Conservation (phyloP, 2,888 invertebrate species). For the Parnassius orleans region DNA sequence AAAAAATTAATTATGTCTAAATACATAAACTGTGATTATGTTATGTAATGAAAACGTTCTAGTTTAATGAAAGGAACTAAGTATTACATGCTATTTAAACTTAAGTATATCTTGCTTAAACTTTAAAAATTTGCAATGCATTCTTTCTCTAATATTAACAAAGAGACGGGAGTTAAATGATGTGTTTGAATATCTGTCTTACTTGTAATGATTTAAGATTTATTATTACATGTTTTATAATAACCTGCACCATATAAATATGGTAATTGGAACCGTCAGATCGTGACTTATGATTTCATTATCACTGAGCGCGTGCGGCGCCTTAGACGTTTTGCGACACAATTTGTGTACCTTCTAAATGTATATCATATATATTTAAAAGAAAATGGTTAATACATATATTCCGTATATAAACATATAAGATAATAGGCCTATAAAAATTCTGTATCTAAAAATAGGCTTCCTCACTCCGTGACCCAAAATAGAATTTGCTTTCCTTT, state of each 20-base stretch:
- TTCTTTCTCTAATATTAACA: conserved; percentile 35
- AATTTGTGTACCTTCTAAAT: background rate
- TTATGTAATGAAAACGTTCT: no score
- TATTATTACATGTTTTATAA: conserved; percentile 19
- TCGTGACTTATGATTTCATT: conserved; percentile 70
- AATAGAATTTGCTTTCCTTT: no score
- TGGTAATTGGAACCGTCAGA: conserved; percentile 42
- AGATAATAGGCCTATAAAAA: no score
- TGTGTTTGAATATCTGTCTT: conserved; percentile 10
- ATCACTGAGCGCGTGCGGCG: conserved; percentile 52
- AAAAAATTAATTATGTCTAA: no score
- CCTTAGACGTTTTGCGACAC: conserved; percentile 37
- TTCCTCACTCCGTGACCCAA: no score
- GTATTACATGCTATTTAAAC: conserved; percentile 7
- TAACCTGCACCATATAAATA: conserved; percentile 17
- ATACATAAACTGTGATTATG: no score
- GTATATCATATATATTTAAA: background rate
- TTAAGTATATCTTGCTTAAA: conserved; percentile 13
- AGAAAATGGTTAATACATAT: no score
- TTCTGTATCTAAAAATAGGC: no score
- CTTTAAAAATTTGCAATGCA: conserved; percentile 31
- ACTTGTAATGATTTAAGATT: conserved; percentile 8
- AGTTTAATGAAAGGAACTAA: no score
- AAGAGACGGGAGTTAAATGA: conserved; percentile 14
- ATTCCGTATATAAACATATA: no score